Base-by-base conservation (phyloP, 2,797 vertebrate genomes). In the Bradypus variegatus region DNA sequence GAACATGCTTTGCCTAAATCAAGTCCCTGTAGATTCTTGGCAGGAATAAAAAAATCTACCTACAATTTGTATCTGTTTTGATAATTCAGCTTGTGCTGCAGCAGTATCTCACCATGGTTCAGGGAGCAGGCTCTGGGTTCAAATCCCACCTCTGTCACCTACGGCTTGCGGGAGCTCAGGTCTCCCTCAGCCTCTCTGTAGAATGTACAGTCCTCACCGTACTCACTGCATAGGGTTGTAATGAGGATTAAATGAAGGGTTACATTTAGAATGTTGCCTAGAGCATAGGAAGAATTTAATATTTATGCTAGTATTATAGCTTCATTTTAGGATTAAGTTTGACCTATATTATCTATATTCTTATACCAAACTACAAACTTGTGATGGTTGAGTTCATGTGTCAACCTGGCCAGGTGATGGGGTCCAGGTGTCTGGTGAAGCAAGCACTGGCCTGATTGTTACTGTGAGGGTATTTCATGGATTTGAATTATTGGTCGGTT, bases 21-120 rank as follows among this genome's bases (percentile, higher is more conserved):
- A 87, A 90, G 72, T 86, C 55, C 55, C 90, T 88, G 27, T 84
- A 91, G 60, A 91, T 88, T 92, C 64, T 92, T 80, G 70, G 92
- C 29, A 81, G 75, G 77, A 90, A 64, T 89, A 60, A 94, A 87
- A 36, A 81, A 19, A 2, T 5, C 14, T 73, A 36, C 62, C 8
- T 92, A 58, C 15, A 82, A 48, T 78, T 53, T 36, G 31, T 75
- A 8, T 29, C 72, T 86, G 36, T 84, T 92, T 84, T 91, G 23
- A n/a, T 53, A 72, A 64, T 84, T 80, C 18, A 45, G 33, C 8
- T 67, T 84, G 73, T 70, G 6, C 8, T 33, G 60, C 21, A 79
- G 5, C 21, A 38, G 5, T 13, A 11, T 73, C 64, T 31, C 27
- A n/a, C 10, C 6, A 4, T 41, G 67, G 41, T 8, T 75, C 70